Conservation (phyloP, 2,888 invertebrate species). For the Sicus ferrugineus region DNA sequence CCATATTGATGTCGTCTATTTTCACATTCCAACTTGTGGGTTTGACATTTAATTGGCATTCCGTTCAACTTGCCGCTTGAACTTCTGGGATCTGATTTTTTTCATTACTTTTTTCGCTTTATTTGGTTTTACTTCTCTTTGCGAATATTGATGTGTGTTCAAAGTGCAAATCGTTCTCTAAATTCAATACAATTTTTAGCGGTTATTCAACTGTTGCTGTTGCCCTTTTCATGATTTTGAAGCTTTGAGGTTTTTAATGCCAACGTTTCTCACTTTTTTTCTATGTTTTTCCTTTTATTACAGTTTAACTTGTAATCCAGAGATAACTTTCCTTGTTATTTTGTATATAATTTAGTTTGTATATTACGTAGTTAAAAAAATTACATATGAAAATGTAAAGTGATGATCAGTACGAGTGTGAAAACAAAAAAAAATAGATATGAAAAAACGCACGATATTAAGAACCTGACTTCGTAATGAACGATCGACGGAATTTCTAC, state of each 20-base stretch:
- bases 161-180: no score
- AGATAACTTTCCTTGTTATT: no score
- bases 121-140: neutral
- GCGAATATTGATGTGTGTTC: neutral
- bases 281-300: neutral
- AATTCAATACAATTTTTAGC: no score
- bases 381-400: no score
- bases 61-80: constrained; percentile 34
- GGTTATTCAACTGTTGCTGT: constrained; percentile 7
- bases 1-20: constrained; percentile 6
- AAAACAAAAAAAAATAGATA: no score
- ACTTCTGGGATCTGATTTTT: constrained; percentile 20
- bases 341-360: no score
- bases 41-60: constrained; percentile 32
- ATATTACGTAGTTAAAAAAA: no score
- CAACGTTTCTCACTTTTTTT: neutral
- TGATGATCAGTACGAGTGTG: no score
- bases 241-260: neutral
- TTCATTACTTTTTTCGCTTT: neutral
- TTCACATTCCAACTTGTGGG: neutral
- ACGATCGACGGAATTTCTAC: no score
- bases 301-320: no score
- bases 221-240: neutral
- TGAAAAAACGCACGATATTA: no score
- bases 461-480: no score